A percentile compares a stretch with the other conserved stretches of the same genome.
Conservation (phyloP, 2,797 vertebrate species). For the Enteromius argenteus region DNA sequence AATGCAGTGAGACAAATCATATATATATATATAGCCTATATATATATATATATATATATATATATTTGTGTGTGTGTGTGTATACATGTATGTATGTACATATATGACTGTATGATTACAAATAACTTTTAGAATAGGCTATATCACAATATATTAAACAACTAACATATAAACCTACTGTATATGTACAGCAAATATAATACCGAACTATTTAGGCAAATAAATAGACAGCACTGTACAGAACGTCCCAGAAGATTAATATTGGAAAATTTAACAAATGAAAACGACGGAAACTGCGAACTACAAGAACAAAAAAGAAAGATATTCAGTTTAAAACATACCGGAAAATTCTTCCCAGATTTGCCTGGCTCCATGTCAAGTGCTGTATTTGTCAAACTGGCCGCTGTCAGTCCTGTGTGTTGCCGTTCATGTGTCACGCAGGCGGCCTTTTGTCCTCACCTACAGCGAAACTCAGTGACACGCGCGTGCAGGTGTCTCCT, state of each 20-base stretch:
- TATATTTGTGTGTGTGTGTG: too few species aligned
- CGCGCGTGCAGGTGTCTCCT: background rate
- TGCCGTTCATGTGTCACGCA: background rate
- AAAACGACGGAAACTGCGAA: background rate
- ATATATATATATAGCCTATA: too few species aligned
- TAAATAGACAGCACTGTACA: background rate
- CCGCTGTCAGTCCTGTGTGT: background rate
- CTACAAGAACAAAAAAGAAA: background rate
- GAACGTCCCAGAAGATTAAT: background rate
- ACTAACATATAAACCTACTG: background rate
- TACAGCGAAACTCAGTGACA: slow-evolving; percentile 3
- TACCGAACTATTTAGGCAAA: background rate
- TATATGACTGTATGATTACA: too few species aligned
- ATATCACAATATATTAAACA: background rate
- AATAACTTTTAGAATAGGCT: too few species aligned
- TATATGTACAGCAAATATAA: background rate
- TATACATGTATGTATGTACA: too few species aligned
- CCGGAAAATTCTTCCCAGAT: slow-evolving; percentile 1
- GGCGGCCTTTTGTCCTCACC: slow-evolving; percentile 23
- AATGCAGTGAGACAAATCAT: background rate
- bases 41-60: too few species aligned
- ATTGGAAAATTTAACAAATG: background rate
- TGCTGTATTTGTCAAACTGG: background rate
- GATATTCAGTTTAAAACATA: slow-evolving; percentile 15
- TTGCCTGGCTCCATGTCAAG: slow-evolving; percentile 38